A percentile compares a stretch with the other conserved stretches of the same genome.
phyloP scores from a whole-genome alignment of 1,140 invertebrate genomes.

The Plutomurus gul region DNA sequence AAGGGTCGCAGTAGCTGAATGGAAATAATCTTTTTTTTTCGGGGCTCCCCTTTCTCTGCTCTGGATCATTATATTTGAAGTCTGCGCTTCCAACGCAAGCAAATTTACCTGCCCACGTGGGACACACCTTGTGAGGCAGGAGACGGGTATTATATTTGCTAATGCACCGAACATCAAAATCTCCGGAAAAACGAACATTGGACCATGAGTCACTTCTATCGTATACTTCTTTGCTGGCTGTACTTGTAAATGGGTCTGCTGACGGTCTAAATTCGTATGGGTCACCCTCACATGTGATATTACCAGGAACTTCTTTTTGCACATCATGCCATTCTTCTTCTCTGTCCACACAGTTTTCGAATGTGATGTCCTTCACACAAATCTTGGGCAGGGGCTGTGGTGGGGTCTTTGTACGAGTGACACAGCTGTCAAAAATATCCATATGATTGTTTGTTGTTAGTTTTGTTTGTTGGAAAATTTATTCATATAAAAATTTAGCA shows the following conservation, averaged over 20 bases:
- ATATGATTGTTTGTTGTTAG: too few species aligned
- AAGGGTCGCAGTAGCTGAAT: not conserved
- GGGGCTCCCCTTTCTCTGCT: not conserved
- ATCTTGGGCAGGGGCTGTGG: too few species aligned
- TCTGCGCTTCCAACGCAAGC: not conserved
- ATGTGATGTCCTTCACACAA: too few species aligned
- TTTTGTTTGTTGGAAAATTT: not conserved
- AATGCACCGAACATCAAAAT: not conserved
- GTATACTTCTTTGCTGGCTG: not conserved
- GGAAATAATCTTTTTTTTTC: not conserved
- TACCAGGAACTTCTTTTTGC: too few species aligned
- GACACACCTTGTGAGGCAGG: not conserved
- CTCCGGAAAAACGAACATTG: not conserved
- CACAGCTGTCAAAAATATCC: too few species aligned
- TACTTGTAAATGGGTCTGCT: too few species aligned
- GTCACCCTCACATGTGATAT: too few species aligned
- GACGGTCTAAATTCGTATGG: too few species aligned
- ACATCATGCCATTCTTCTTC: too few species aligned
- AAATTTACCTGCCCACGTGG: not conserved
- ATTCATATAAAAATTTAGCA: not conserved
- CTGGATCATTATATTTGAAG: not conserved
- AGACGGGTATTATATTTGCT: not conserved
- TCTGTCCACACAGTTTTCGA: too few species aligned
- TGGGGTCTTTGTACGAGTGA: too few species aligned
- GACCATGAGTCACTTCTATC: not conserved